Evolutionary conservation across 2,113 vertebrate species (phyloP).

Genomic region (Vicugna pacos): DNA sequence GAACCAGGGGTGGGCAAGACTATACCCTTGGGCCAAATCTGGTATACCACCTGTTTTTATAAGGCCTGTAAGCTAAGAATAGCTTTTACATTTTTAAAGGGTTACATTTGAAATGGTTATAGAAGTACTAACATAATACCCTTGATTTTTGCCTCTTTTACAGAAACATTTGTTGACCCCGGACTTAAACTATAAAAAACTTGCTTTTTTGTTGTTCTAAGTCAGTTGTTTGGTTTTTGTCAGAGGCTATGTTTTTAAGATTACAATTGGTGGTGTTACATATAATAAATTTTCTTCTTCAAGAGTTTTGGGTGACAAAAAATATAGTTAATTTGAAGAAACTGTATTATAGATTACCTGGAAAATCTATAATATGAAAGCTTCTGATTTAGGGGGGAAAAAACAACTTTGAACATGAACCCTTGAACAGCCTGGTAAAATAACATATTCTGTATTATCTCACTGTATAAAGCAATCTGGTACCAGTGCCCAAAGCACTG

Average conservation of each 20-base stretch:
- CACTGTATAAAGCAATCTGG: constrained; percentile 13
- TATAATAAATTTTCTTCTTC: constrained; percentile 25
- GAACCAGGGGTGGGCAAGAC: background rate
- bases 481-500: background rate
- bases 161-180: background rate
- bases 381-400: background rate
- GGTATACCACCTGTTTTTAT: background rate
- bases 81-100: background rate
- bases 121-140: background rate
- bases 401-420: constrained; percentile 10
- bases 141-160: constrained; percentile 18
- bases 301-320: background rate
- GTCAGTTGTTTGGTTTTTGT: background rate
- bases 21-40: background rate
- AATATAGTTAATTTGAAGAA: constrained; percentile 32
- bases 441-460: constrained; percentile 1
- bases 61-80: background rate
- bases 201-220: constrained; percentile 36
- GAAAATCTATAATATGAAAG: background rate
- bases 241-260: background rate
- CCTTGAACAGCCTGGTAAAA: constrained; percentile 22
- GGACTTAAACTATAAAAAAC: background rate
- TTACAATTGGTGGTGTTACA: background rate
- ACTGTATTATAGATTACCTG: constrained; percentile 39
- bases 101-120: background rate